Evolutionary conservation across 2,113 vertebrate genomes (phyloP), one percentile per base, ranked within the genome.

Genomic region (Parus major): DNA sequence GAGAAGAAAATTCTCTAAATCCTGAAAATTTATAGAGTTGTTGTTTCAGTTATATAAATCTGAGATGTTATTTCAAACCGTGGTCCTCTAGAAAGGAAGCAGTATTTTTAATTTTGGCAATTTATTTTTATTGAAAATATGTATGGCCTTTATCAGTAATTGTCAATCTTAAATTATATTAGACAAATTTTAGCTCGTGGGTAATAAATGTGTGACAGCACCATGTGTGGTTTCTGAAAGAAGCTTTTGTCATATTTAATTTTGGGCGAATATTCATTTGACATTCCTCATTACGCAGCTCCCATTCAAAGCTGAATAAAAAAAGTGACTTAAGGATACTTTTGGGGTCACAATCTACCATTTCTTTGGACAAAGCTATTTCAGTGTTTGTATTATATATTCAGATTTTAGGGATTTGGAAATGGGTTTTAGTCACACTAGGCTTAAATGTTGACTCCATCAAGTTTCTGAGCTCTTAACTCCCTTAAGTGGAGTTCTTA

Each of bases 81-180:
- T 7, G 7, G 10, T 77, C 18, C 55, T 70, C 44, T 78, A 78
- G 60, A 90, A 81, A 55, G 69, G 36, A 85, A 93, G 57, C 31
- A 87, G 41, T 55, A 49, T 84, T 92, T 90, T 93, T 81, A 69
- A 66, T 83, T 83, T 69, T 50, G 53, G 70, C 79, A 65, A 19
- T 71, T 72, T 76, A 65, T 61, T 87, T 92, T 94, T 72, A 90
- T 73, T 65, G 75, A 88, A 96, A 80, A 61, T 41, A 49, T 79
- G 46, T 46, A 44, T 47, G 94, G 83, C 70, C 63, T 96, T 64
- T 68, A 78, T 96, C 89, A 35, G 60, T 93, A 90, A 93, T 93
- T 88, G 89, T 90, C 79, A 89, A 3, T 75, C 82, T 82, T 60
- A 86, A 86, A 71, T 86, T 75, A 46, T 5, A 28, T 86, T 64